Evolutionary conservation across 2,797 vertebrate species (phyloP).

Genomic region (Ciconia nigra): DNA sequence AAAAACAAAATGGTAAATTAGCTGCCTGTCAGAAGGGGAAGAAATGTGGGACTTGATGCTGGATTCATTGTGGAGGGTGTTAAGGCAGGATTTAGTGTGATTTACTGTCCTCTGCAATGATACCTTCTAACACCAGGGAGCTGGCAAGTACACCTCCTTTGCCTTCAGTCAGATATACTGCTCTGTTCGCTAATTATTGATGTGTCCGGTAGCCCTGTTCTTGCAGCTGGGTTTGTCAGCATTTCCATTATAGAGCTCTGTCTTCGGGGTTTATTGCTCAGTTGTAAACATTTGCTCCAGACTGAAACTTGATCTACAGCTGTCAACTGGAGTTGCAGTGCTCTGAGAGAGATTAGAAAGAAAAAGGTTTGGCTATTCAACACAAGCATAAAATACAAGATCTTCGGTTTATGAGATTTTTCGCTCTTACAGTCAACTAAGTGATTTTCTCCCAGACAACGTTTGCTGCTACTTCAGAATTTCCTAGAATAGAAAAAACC

Average conservation of each 20-base stretch:
- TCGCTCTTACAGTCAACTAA: not conserved
- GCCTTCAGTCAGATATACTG: not conserved
- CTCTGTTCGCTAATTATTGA: not conserved
- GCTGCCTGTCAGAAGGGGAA: not conserved
- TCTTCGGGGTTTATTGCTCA: not conserved
- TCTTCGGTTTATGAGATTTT: not conserved
- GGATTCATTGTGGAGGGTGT: not conserved
- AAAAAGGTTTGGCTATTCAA: not conserved
- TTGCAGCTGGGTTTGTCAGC: not conserved
- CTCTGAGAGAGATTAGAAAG: not conserved
- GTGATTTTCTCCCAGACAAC: not conserved
- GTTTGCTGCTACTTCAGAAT: not conserved
- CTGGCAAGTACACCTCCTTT: not conserved
- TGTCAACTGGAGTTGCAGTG: not conserved
- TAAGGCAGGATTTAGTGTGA: not conserved
- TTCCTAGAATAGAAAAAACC: not conserved
- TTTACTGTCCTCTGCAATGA: not conserved
- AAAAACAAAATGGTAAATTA: not conserved
- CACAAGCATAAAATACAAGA: not conserved
- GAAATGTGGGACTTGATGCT: not conserved
- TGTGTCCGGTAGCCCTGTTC: not conserved
- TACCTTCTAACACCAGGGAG: not conserved
- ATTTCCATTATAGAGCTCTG: not conserved
- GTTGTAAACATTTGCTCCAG: not conserved
- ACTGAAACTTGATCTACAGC: constrained; percentile 14